These are phyloP conservation scores for Glossosoma conforme DNA, from an alignment of 1,140 invertebrate genomes.

Conservation along the genomic window DNA sequence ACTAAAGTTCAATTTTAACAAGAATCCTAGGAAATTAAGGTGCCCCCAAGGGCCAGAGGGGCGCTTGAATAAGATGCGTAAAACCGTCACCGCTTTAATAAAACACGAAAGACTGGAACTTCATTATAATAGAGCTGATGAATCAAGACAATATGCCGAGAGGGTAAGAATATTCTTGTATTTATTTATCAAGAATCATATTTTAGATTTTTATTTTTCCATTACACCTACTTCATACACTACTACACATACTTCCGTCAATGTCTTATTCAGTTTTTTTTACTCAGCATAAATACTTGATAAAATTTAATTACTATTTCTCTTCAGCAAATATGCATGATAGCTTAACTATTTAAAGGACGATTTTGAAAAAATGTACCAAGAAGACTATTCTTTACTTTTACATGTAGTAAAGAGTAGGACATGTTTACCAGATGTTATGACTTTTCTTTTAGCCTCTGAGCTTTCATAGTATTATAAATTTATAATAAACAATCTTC, in stretches of 20 bases:
- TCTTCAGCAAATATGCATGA: no score
- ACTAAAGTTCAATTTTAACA: constrained; percentile 59
- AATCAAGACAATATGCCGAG: constrained; percentile 85
- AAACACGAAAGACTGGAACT: constrained; percentile 88
- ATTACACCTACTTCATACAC: constrained; percentile 1
- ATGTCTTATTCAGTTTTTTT: no score
- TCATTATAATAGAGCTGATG: constrained; percentile 68
- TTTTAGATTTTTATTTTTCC: not conserved
- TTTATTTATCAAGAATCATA: not conserved
- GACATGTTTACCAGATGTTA: not conserved
- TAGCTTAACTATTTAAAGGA: no score
- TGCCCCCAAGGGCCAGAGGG: constrained; percentile 68
- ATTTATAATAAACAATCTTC: no score
- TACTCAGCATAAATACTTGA: no score
- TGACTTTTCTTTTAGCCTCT: not conserved
- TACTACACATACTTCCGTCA: not conserved
- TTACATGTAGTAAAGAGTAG: no score
- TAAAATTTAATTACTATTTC: no score
- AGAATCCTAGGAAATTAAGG: constrained; percentile 57
- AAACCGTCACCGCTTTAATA: constrained; percentile 78
- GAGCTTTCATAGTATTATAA: not conserved
- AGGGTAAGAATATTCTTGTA: constrained; percentile 50
- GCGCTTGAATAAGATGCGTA: constrained; percentile 67
- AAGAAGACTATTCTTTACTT: no score
- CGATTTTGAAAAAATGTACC: no score